A percentile compares a stretch with the other conserved stretches of the same genome.
Conservation (phyloP, 1,140 invertebrate genomes). For the Philotrypesis tridentata region DNA sequence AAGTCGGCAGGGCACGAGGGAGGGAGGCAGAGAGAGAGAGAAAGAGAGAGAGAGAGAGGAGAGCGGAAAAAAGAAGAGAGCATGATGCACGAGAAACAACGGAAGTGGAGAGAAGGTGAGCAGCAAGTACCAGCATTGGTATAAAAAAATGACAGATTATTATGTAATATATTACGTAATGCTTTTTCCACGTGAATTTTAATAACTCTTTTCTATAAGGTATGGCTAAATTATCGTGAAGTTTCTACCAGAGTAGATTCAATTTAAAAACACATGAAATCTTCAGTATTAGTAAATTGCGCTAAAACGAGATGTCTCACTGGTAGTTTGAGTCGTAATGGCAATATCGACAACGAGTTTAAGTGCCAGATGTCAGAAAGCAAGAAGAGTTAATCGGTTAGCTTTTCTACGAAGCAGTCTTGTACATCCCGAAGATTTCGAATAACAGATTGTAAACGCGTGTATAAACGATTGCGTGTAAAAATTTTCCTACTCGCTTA, state of each 20-base stretch:
- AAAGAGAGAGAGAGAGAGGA: background rate
- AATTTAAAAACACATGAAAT: too few relatives aligned
- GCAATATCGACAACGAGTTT: background rate
- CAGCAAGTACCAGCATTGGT: background rate
- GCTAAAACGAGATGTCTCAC: background rate
- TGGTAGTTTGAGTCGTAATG: background rate
- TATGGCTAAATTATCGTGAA: too few relatives aligned
- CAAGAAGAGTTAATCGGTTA: slow-evolving; percentile 18
- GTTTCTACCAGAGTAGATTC: too few relatives aligned
- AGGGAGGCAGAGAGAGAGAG: background rate
- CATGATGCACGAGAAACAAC: background rate
- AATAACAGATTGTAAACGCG: slow-evolving; percentile 25
- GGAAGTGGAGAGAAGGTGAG: background rate
- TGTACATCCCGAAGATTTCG: slow-evolving; percentile 7
- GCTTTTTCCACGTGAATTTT: too few relatives aligned
- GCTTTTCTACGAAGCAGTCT: slow-evolving; percentile 30
- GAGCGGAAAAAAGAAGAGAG: background rate
- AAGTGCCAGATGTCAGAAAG: background rate
- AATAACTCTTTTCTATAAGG: too few relatives aligned
- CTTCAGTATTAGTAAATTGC: background rate
- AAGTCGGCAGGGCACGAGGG: background rate
- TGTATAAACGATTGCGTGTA: slow-evolving; percentile 26
- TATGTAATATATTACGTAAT: background rate
- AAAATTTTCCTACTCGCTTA: slow-evolving; percentile 26
- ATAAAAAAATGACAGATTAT: background rate